Evolutionary conservation across 1,140 invertebrate species (phyloP), one percentile per base, ranked within the genome.

Genomic region (Drosophila subobscura): DNA sequence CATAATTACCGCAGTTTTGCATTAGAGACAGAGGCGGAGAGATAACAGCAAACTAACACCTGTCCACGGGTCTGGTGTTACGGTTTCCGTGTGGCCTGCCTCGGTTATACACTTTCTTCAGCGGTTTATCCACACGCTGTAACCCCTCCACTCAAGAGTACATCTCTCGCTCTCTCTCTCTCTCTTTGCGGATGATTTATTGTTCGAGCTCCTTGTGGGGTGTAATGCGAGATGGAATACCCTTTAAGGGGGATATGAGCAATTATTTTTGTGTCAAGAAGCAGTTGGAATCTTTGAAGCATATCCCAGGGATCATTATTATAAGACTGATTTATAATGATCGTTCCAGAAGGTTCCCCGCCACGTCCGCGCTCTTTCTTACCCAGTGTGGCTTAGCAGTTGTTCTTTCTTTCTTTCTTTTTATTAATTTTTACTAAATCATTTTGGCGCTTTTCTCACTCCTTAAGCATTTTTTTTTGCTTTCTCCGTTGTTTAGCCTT

Each of bases 1-100:
- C 71, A 77, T 86, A 85, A 85, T 85, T 85, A 86, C 81, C 72
- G 67, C 77, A 80, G 66, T 75, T 80, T 80, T 80, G 77, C 80
- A 75, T 74, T 74, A 74, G 29, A 29, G 33, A 33, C 2, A 3
- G 8, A 3, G 29, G 29, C 29, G 29, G 29, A 33, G 7, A 33
- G 29, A 7, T 44, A 45, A 60, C 50, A 53, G 57, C 60, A 74
- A 74, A 75, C 71, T 74, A 59, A 75, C 72, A 75, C 72, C 71
- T 75, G 72, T 59, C 44, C 8, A 12, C 33, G 8, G 33, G 33
- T 46, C 61, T 33, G 47, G 23, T 57, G 59, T 53, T 55, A 68
- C 63, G 47, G 66, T 50, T 57, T 40, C n/a, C 50, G n/a, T 45
- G 20, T 37, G 44, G 49, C 68, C 64, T 65, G 75, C 70, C 59